Conservation (phyloP, 2,888 invertebrate species). For the Ellobium chinense region DNA sequence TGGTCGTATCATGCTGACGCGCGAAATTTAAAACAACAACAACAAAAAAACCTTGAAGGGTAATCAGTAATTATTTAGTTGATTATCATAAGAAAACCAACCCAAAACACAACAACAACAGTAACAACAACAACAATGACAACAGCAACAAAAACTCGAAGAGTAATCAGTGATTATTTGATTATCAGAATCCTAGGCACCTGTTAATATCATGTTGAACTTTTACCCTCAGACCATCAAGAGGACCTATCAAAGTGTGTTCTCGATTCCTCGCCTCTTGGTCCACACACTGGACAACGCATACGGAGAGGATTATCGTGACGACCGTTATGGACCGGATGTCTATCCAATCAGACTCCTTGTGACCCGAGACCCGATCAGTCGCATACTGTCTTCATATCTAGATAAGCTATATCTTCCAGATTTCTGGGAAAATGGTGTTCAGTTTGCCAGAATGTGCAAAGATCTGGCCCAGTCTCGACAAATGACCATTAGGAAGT, state of each 20-base stretch:
- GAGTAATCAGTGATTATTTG: no score
- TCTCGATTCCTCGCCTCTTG: background rate
- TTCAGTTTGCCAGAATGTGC: slow-evolving; percentile 23
- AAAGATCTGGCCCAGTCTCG: background rate
- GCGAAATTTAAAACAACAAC: no score
- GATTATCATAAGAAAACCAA: no score
- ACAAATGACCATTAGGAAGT: background rate
- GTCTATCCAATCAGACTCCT: slow-evolving; percentile 41
- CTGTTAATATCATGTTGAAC: no score
- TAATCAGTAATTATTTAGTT: no score
- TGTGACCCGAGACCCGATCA: slow-evolving; percentile 59
- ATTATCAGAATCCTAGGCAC: no score
- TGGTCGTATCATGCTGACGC: no score
- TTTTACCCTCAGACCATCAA: background rate
- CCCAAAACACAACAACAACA: no score
- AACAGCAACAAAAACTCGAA: no score
- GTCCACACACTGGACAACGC: background rate
- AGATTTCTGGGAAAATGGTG: slow-evolving; percentile 60
- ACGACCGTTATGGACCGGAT: background rate
- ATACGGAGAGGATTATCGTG: background rate
- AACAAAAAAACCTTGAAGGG: no score
- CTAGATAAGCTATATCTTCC: slow-evolving; percentile 63
- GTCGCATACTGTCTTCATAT: slow-evolving; percentile 61
- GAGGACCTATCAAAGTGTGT: background rate
- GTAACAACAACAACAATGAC: no score